These are phyloP conservation scores for Drosophila sulfurigaster DNA, from an alignment of 1,140 invertebrate species.

Conservation along the genomic window DNA sequence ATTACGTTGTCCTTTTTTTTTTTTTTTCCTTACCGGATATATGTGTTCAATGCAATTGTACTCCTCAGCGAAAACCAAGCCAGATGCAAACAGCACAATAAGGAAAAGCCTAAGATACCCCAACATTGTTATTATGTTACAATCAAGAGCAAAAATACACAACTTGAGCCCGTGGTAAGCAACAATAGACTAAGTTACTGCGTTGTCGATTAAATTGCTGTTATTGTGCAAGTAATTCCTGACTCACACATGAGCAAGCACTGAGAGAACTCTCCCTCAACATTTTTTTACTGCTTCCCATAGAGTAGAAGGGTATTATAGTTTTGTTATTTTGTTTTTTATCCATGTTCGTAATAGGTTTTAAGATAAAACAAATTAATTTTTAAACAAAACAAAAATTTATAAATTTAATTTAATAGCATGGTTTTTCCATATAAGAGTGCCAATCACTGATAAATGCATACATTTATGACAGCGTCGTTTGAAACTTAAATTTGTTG, in stretches of 20 bases:
- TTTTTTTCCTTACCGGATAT: not conserved
- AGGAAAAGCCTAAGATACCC: not conserved
- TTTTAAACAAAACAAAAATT: no score
- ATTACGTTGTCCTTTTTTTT: not conserved
- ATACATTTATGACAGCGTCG: no score
- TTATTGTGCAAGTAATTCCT: not conserved
- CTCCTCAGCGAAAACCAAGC: not conserved
- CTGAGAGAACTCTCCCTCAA: not conserved
- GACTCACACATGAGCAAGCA: not conserved
- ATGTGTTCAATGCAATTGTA: not conserved
- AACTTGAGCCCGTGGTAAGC: not conserved
- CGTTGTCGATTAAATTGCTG: not conserved
- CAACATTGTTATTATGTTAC: not conserved
- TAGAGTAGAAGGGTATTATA: no score
- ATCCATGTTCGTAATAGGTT: no score
- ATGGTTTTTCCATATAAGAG: no score
- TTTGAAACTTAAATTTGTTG: no score
- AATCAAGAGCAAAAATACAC: not conserved
- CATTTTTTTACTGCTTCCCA: no score
- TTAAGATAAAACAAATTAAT: no score
- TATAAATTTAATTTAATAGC: no score
- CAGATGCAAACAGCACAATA: not conserved
- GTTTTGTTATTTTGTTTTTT: no score
- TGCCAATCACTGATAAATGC: no score
- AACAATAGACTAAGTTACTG: not conserved